Conservation (phyloP, 64 coral and sea anemone genomes). For the Montipora foliosa region DNA sequence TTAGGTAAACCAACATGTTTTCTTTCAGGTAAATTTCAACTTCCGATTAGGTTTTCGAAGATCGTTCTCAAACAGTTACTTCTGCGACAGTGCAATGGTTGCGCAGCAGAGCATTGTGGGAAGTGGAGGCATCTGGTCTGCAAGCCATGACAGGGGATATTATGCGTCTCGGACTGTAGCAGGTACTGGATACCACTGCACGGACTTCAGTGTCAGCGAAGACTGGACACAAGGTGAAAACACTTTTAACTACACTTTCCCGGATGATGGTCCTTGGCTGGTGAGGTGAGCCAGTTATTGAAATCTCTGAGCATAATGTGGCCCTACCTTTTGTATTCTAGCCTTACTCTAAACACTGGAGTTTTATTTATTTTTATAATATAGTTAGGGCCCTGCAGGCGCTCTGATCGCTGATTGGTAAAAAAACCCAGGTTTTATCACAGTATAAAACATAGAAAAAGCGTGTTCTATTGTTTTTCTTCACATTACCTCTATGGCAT, state of each 20-base stretch:
- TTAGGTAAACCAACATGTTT: background rate
- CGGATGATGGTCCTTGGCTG: constrained; percentile 10
- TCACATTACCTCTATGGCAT: too few species aligned
- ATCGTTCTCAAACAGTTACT: background rate
- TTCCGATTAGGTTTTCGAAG: constrained; percentile 66
- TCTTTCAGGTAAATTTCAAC: constrained; percentile 34
- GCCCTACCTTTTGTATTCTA: background rate
- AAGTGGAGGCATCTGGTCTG: constrained; percentile 10
- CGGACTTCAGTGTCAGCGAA: constrained; percentile 48
- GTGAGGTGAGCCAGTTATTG: background rate
- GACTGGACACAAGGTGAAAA: constrained; percentile 73
- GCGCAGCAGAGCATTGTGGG: constrained; percentile 30
- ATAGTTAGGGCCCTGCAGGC: too few species aligned
- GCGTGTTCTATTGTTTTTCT: too few species aligned
- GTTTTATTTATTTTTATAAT: too few species aligned
- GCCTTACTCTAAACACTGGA: too few species aligned
- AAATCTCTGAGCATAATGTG: background rate
- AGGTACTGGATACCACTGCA: constrained; percentile 59
- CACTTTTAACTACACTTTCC: constrained; percentile 55
- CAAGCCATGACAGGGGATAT: background rate
- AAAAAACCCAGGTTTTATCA: too few species aligned
- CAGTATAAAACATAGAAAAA: too few species aligned
- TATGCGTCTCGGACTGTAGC: background rate
- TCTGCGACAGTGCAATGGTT: constrained; percentile 15
- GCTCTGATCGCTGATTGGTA: too few species aligned